A percentile compares a stretch with the other conserved stretches of the same genome.
Conservation (phyloP, 2,113 vertebrate genomes). For the Charadrius vociferus region DNA sequence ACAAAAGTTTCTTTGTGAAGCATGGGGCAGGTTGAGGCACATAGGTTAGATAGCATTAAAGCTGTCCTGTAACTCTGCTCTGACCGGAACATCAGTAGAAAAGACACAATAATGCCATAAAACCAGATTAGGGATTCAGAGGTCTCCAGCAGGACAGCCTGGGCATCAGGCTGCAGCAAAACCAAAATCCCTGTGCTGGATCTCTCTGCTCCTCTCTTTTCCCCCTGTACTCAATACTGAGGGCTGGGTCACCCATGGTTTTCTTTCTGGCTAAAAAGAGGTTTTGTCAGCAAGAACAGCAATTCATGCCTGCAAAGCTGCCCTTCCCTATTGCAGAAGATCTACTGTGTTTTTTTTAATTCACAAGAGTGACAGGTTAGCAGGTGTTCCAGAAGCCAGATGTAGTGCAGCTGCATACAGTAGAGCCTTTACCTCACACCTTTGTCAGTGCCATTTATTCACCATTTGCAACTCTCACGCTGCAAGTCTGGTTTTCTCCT, state of each 20-base stretch:
- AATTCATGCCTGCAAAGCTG: neutral
- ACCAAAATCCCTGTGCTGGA: accelerated
- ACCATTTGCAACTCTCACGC: neutral
- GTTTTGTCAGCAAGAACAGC: slow-evolving; percentile 7
- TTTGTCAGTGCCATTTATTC: neutral
- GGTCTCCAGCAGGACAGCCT: neutral
- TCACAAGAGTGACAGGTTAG: neutral
- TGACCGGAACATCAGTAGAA: neutral
- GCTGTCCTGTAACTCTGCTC: neutral
- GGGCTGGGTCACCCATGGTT: neutral
- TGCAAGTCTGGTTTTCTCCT: neutral
- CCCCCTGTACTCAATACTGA: neutral
- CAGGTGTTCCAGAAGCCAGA: neutral
- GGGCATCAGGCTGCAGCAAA: neutral
- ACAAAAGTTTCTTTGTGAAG: neutral
- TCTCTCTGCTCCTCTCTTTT: neutral
- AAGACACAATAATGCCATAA: neutral
- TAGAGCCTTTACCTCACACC: neutral
- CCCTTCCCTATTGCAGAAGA: neutral
- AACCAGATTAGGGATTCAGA: neutral
- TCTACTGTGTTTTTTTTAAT: neutral
- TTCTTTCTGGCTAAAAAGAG: neutral
- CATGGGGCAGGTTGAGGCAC: neutral
- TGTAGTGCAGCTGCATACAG: neutral
- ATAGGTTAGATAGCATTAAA: neutral